Evolutionary conservation across 2,797 vertebrate genomes (phyloP), one percentile per base, ranked within the genome.

Genomic region (Odontamblyopus rebecca): DNA sequence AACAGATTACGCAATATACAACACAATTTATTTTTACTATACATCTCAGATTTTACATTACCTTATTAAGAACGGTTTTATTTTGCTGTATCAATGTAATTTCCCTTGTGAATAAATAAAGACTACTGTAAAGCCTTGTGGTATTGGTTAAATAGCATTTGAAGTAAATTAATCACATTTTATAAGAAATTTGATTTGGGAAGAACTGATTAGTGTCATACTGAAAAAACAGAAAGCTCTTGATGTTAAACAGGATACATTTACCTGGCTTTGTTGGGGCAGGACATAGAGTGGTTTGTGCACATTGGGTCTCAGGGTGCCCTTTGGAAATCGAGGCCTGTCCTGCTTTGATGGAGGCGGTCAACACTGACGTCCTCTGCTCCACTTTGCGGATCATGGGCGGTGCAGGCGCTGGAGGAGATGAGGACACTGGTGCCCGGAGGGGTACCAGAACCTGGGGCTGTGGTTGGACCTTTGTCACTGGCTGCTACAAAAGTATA

Each of bases 381-480:
- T 90, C 85, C 0, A 81, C 68, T 70, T 79, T 82, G 61, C 80
- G 84, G 59, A 89, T 81, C 80, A 72, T 89, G 29, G 76, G 26
- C 16, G 51, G 27, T 72, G 12, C n/a, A 0, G 56, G 2, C 12
- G 77, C 69, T 35, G 74, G 81, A 3, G 75, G 50, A 35, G 51
- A 70, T n/a, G 86, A 76, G 8, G 74, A 82, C 30, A 66, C n/a
- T 51, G 89, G 79, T 2, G 57, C 87, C 69, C 82, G 80, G 0
- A 90, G 86, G 4, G 92, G 90, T 54, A 92, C 77, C 30, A 92
- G 81, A 50, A 93, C 81, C 70, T 87, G 89, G 51, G 89, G 88
- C 76, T 91, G 86, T 69, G 82, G 87, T 79, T 87, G 90, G 44
- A 27, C 86, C 68, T 81, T 88, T 61, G 38, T 78, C 54, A 79